Conservation (phyloP, 2,113 vertebrate species). For the Calidris pygmaea region DNA sequence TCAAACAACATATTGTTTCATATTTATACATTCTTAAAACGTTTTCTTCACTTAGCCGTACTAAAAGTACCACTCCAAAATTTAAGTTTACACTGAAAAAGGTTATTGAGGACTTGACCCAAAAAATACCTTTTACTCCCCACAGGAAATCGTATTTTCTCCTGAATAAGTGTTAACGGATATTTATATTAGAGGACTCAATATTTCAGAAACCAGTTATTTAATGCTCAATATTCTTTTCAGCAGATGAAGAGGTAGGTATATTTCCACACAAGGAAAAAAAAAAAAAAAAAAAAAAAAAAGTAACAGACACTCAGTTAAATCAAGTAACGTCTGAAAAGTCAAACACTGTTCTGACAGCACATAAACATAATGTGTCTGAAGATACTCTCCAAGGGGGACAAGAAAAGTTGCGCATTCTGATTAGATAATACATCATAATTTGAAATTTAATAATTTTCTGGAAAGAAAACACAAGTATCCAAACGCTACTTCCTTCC, state of each 20-base stretch:
- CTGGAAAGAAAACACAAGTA: slow-evolving; percentile 60
- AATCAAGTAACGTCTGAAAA: slow-evolving; percentile 72
- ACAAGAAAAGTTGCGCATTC: slow-evolving; percentile 64
- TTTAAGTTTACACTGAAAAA: slow-evolving; percentile 32
- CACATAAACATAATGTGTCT: slow-evolving; percentile 43
- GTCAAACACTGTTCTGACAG: slow-evolving; percentile 67
- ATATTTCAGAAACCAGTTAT: slow-evolving; percentile 75
- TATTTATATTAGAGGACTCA: slow-evolving; percentile 69
- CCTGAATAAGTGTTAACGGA: slow-evolving; percentile 3
- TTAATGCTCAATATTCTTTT: slow-evolving; percentile 76
- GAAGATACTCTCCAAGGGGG: slow-evolving; percentile 46
- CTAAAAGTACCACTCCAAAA: slow-evolving; percentile 33
- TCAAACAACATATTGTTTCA: neutral
- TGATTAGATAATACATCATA: slow-evolving; percentile 53
- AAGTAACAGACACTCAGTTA: slow-evolving; percentile 68
- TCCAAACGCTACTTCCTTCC: slow-evolving; percentile 62
- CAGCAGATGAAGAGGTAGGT: slow-evolving; percentile 82
- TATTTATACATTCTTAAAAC: slow-evolving; percentile 50
- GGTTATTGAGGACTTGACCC: neutral
- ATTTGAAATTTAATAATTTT: slow-evolving; percentile 71
- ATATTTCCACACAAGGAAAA: slow-evolving; percentile 73
- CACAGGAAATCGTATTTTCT: neutral
- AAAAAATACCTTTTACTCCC: neutral
- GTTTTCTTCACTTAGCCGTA: slow-evolving; percentile 30
- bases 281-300: slow-evolving; percentile 5